Conservation (phyloP, 2,113 vertebrate genomes). For the Drymodes brunneopygia region DNA sequence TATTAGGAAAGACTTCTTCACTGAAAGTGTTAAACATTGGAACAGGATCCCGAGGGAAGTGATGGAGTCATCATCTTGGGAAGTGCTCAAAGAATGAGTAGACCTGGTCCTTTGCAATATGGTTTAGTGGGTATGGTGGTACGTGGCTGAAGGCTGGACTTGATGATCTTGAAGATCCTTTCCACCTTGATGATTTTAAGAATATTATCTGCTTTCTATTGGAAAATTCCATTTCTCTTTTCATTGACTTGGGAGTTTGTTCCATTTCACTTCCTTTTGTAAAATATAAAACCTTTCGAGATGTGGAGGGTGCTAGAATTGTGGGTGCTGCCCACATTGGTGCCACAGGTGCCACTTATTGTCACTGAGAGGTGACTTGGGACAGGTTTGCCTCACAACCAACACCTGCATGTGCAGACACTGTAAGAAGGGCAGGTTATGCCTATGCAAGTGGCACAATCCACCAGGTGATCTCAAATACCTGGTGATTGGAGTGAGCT, state of each 20-base stretch:
- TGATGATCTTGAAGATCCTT: background rate
- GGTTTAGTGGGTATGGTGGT: background rate
- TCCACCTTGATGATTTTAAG: background rate
- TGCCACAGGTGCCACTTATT: background rate
- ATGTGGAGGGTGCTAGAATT: background rate
- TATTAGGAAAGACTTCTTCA: background rate
- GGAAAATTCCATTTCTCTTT: background rate
- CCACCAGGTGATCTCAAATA: background rate
- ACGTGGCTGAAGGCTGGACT: background rate
- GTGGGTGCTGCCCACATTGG: background rate
- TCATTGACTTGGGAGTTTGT: background rate
- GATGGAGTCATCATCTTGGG: background rate
- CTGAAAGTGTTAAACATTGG: background rate
- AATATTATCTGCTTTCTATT: background rate
- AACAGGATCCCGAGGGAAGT: background rate
- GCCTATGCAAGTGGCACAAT: background rate
- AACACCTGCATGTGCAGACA: background rate
- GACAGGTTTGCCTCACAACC: background rate
- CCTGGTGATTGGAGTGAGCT: background rate
- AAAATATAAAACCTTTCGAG: background rate
- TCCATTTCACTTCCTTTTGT: background rate
- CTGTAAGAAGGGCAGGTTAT: background rate
- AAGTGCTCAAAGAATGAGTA: background rate
- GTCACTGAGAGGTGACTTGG: background rate
- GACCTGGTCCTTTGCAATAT: background rate